Evolutionary conservation across 2,888 invertebrate species (phyloP), one percentile per base, ranked within the genome.

Genomic region (Athetis lepigone): DNA sequence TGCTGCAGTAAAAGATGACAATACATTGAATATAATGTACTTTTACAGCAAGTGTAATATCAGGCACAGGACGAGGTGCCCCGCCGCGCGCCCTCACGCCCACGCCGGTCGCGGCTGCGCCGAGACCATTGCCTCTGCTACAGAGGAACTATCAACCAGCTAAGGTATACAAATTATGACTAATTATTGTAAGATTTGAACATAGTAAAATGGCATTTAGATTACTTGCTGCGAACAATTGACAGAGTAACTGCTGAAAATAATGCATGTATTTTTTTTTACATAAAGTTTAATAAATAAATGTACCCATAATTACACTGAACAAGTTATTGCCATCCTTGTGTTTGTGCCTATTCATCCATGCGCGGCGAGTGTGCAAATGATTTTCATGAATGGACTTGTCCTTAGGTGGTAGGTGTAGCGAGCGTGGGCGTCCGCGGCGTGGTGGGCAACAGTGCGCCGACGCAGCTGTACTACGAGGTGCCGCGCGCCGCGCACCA

Each of bases 131-230:
- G 64, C 95, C 95, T 1, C 82, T 95, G 6, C 75, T 95, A 27
- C 95, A 95, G 70, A 85, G 95, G 54, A 95, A 95, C 79, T 95
- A 94, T 63, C 95, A 94, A 62, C 93, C 94, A 2, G 84, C 93
- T 18, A 95, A 95, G 89, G 95, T 95, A 82, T 56, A 13, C 7
- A 13, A 2, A 33, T 33, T 33, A 33, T 2, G 13, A 11, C 29
- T 29, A 29, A 11, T 8, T 29, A 13, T n/a, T 33, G 27, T 27
- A n/a, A n/a, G 27, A 8, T 27, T 27, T 27, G 27, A 27, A 27
- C 6, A 27, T 27, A 2, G 1, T 27, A 27, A 27, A n/a, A n/a
- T n/a, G n/a, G n/a, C n/a, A n/a, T n/a, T n/a, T n/a, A n/a, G n/a
- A n/a, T n/a, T n/a, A n/a, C n/a, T n/a, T n/a, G n/a, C n/a, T n/a